Evolutionary conservation across 1,140 invertebrate species (phyloP).

Genomic region (Euura saliciscinereae): DNA sequence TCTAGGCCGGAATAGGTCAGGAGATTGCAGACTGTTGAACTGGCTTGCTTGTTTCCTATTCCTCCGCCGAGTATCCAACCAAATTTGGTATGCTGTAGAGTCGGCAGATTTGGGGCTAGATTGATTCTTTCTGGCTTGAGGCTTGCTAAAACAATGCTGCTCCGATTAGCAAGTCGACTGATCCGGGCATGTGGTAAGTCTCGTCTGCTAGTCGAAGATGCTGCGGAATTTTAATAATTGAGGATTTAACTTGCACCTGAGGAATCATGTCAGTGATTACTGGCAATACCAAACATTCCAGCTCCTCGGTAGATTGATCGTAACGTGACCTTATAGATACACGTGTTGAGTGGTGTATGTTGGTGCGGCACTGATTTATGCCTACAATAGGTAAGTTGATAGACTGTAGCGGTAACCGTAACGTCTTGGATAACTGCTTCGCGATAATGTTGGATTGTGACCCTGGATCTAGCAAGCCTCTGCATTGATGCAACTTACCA

Average conservation of each 20-base stretch:
- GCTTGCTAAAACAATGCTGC: conserved; percentile 16
- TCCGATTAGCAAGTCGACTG: conserved; percentile 4
- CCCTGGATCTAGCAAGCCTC: conserved; percentile 23
- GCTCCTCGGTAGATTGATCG: neutral
- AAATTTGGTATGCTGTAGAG: conserved; percentile 19
- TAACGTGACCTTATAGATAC: neutral
- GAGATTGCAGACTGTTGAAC: neutral
- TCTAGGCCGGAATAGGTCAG: conserved; percentile 5
- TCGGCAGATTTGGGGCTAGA: conserved; percentile 8
- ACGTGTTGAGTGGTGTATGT: neutral
- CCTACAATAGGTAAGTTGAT: conserved; percentile 19
- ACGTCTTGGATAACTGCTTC: conserved; percentile 15
- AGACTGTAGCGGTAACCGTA: conserved; percentile 10
- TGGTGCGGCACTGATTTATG: conserved; percentile 11
- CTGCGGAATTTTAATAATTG: neutral
- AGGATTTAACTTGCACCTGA: neutral
- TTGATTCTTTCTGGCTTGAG: conserved; percentile 13
- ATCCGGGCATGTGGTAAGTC: neutral
- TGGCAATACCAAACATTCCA: neutral
- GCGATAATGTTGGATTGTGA: conserved; percentile 29
- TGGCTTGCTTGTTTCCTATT: conserved; percentile 4
- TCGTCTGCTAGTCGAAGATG: neutral
- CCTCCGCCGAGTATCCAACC: conserved; percentile 22
- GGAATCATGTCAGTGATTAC: neutral
- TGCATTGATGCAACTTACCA: neutral